Percentiles rank a stretch among this genome's conserved stretches.
These are phyloP conservation scores for Scrobipalpa costella DNA, from an alignment of 2,888 invertebrate species.

Conservation along the genomic window DNA sequence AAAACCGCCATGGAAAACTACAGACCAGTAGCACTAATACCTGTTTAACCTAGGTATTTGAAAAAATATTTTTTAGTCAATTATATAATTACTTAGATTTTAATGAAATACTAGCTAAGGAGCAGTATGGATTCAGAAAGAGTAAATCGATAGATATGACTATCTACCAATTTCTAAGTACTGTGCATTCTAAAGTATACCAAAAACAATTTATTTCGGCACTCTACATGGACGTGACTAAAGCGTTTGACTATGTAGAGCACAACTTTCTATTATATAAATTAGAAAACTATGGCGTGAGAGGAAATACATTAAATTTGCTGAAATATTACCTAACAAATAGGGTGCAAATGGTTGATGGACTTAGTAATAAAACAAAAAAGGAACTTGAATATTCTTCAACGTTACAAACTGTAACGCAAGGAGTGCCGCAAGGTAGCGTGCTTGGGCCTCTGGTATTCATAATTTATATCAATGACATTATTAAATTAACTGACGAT, in stretches of 20 bases:
- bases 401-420: no score
- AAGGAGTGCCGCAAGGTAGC: no score
- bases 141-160: slow-evolving; percentile 21
- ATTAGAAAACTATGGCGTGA: slow-evolving; percentile 28
- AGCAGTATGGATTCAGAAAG: slow-evolving; percentile 29
- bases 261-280: slow-evolving; percentile 22
- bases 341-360: no score
- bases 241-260: slow-evolving; percentile 26
- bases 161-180: slow-evolving; percentile 8
- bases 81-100: slow-evolving; percentile 25
- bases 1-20: slow-evolving; percentile 23
- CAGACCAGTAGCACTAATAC: slow-evolving; percentile 27
- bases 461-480: no score
- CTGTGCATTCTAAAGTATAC: neutral
- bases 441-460: no score
- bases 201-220: neutral
- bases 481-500: no score
- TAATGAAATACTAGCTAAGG: slow-evolving; percentile 21
- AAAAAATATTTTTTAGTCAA: slow-evolving; percentile 27
- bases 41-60: slow-evolving; percentile 27
- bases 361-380: no score
- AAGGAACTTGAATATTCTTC: no score
- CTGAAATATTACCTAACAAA: no score
- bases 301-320: slow-evolving; percentile 21
- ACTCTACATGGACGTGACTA: slow-evolving; percentile 22